These are phyloP conservation scores for Hippopotamyrus pictus DNA, from an alignment of 2,797 vertebrate species.

Conservation along the genomic window DNA sequence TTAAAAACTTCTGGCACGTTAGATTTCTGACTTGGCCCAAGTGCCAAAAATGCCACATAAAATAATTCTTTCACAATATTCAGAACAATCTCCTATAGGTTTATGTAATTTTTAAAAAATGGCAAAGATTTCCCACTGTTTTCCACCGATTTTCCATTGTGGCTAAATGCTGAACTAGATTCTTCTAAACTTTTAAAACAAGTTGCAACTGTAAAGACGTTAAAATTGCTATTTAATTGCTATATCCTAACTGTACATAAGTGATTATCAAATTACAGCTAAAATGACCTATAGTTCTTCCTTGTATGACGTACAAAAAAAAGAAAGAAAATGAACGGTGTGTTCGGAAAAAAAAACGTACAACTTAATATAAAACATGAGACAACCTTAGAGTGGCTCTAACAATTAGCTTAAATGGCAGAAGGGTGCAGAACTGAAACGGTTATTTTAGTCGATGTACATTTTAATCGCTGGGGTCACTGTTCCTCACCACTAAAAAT, in stretches of 20 bases:
- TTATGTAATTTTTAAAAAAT: background rate
- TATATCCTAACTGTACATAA: background rate
- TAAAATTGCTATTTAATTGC: background rate
- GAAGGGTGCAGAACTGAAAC: background rate
- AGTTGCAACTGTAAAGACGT: background rate
- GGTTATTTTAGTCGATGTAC: background rate
- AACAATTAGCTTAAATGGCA: background rate
- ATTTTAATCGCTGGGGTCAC: background rate
- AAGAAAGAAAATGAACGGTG: background rate
- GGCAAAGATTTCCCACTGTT: background rate
- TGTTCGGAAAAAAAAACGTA: background rate
- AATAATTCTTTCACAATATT: background rate
- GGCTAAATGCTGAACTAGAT: background rate
- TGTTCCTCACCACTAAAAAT: background rate
- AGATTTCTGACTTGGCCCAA: background rate
- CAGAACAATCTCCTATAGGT: background rate
- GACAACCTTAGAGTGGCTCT: background rate
- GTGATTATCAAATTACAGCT: background rate
- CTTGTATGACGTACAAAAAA: background rate
- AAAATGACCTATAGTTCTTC: background rate
- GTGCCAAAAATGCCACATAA: background rate
- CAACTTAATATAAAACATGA: background rate
- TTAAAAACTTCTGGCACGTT: background rate
- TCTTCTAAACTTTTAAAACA: background rate
- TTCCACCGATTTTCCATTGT: background rate